phyloP scores from a whole-genome alignment of 2,113 vertebrate genomes.

The Parotia lawesii region DNA sequence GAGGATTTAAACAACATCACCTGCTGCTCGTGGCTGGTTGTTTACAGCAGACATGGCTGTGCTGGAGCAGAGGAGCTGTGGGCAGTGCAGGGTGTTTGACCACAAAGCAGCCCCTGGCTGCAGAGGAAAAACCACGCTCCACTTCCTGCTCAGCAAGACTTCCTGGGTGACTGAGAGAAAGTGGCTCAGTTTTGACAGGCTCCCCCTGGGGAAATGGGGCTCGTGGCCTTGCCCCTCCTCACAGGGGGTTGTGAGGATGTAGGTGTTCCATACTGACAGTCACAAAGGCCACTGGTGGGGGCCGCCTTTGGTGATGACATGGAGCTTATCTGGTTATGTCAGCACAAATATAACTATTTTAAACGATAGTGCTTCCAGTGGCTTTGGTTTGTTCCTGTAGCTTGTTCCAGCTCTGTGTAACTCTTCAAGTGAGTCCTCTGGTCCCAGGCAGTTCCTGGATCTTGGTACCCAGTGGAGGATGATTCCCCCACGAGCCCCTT shows the following conservation, averaged over 20 bases:
- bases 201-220: neutral
- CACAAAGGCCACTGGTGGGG: neutral
- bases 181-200: neutral
- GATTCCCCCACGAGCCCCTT: neutral
- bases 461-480: neutral
- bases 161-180: neutral
- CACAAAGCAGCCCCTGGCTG: neutral
- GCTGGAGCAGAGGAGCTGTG: neutral
- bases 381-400: neutral
- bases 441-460: neutral
- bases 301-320: neutral
- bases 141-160: neutral
- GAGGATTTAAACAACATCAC: neutral
- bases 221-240: neutral
- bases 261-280: neutral
- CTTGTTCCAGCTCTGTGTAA: neutral
- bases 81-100: neutral
- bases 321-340: conserved; percentile 12
- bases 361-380: neutral
- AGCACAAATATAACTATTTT: conserved; percentile 47
- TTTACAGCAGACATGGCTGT: neutral
- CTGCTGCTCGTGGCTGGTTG: neutral
- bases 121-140: neutral
- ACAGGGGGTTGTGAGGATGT: neutral
- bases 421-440: rapidly evolving